Percentiles rank a stretch among this genome's conserved stretches.
These are phyloP conservation scores for Epistrophella euchroma DNA, from an alignment of 2,888 invertebrate species.

Conservation along the genomic window DNA sequence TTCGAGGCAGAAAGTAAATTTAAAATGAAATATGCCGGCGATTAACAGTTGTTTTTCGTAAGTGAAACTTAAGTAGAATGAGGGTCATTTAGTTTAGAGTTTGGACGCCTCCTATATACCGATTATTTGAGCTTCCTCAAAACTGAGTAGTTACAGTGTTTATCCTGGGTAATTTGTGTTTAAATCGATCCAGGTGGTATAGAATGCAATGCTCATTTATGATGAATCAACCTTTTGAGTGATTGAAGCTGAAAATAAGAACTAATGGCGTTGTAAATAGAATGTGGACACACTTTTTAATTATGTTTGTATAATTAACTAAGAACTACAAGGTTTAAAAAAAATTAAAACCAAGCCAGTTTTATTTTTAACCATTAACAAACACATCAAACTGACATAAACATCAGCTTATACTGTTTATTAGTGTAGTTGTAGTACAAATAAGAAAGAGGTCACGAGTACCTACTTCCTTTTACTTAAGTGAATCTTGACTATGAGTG, in stretches of 20 bases:
- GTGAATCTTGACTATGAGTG: no score
- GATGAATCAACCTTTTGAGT: slow-evolving; percentile 46
- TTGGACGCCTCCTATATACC: slow-evolving; percentile 40
- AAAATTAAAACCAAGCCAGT: no score
- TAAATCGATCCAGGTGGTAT: slow-evolving; percentile 73
- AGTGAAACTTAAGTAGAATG: slow-evolving; percentile 76
- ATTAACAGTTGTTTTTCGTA: slow-evolving; percentile 76
- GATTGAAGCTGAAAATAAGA: slow-evolving; percentile 62
- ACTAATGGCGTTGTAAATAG: slow-evolving; percentile 75
- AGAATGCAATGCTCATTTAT: slow-evolving; percentile 15
- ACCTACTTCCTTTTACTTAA: no score
- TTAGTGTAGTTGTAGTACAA: no score
- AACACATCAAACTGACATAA: no score
- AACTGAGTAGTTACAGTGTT: slow-evolving; percentile 41
- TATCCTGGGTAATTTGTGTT: slow-evolving; percentile 69
- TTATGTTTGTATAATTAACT: slow-evolving; percentile 29
- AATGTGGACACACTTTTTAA: slow-evolving; percentile 71
- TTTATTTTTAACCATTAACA: no score
- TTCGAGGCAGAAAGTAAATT: slow-evolving; percentile 63
- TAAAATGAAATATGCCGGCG: slow-evolving; percentile 75
- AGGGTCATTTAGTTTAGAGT: slow-evolving; percentile 71
- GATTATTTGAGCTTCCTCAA: slow-evolving; percentile 13
- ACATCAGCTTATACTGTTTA: no score
- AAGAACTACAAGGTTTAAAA: neutral
- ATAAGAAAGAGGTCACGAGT: no score